phyloP scores from a whole-genome alignment of 2,888 invertebrate species.

The Oconnorella tubifera region DNA sequence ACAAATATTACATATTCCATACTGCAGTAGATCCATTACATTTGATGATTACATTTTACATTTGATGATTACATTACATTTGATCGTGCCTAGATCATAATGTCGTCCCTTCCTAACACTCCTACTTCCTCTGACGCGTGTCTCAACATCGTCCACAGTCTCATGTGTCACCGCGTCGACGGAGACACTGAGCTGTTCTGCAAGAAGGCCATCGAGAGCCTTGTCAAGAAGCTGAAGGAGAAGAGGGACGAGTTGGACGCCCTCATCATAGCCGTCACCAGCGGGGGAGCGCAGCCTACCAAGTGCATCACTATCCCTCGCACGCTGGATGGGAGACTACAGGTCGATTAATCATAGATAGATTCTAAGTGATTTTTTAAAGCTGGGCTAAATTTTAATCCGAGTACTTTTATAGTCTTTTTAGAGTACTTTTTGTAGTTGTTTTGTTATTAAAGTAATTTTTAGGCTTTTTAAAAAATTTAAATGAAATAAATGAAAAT shows the following conservation, averaged over 20 bases:
- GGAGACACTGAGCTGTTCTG: constrained; percentile 98
- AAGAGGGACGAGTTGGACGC: constrained; percentile 97
- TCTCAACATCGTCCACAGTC: constrained; percentile 93
- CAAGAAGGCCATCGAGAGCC: constrained; percentile 95
- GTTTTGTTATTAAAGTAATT: too few relatives aligned
- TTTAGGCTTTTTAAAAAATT: too few relatives aligned
- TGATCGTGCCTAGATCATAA: too few relatives aligned
- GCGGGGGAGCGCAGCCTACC: constrained; percentile 95
- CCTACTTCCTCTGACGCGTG: constrained; percentile 94
- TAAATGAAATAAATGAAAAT: too few relatives aligned
- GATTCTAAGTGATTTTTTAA: neutral
- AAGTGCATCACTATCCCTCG: constrained; percentile 99
- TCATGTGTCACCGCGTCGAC: constrained; percentile 94
- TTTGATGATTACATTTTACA: too few relatives aligned
- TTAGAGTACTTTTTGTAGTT: too few relatives aligned
- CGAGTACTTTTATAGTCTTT: too few relatives aligned
- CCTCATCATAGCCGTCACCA: constrained; percentile 95
- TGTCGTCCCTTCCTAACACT: constrained; percentile 20
- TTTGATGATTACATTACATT: too few relatives aligned
- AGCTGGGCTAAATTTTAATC: too few relatives aligned
- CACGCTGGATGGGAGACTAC: constrained; percentile 92
- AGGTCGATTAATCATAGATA: constrained; percentile 63
- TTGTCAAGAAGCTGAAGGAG: constrained; percentile 98
- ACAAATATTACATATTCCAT: too few relatives aligned
- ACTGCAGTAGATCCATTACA: too few relatives aligned